Evolutionary conservation across 1,140 invertebrate genomes (phyloP), one percentile per base, ranked within the genome.

Genomic region (Drosophila sechellia): DNA sequence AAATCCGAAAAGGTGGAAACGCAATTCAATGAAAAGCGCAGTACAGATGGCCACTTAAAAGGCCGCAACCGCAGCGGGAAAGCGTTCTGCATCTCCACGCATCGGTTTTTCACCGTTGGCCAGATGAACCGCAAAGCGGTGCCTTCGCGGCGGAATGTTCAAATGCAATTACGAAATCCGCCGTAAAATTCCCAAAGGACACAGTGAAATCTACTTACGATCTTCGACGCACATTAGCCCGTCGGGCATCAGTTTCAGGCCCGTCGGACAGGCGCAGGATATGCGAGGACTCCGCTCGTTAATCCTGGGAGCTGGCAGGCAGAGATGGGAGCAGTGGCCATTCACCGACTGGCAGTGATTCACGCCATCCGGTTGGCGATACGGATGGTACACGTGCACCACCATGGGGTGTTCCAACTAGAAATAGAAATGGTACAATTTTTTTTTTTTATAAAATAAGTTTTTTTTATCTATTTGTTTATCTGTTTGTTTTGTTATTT

Each of bases 351-450:
- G 96, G 93, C 98, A 99, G 90, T 98, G 95, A 94, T 99, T 99
- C 59, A 96, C 94, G 69, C 97, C 96, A 91, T 98, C 96, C 3
- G 97, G 97, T 92, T 98, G 97, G 52, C 97, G 95, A 91, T 98
- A 98, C 5, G 97, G 97, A 93, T 98, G 97, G 92, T 98, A 98
- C 20, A 98, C 97, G 91, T 98, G 97, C 48, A 99, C 96, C 43
- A 97, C 98, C 98, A 99, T 99, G 0, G 98, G 98, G 93, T 96
- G 95, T 92, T 97, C 96, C 1, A 96, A 93, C 93, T 97, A 92
- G 2, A 12, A 2, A 5, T 5, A 54, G 2, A 46, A 20, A 27
- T 1, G 0, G 11, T 20, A 5, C 0, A 2, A 17, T 27, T 20
- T 15, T 22, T 22, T 20, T 2, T 2, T 22, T 22, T 0, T 22